Conservation (phyloP, 2,113 vertebrate species). For the Alligator mississippiensis region DNA sequence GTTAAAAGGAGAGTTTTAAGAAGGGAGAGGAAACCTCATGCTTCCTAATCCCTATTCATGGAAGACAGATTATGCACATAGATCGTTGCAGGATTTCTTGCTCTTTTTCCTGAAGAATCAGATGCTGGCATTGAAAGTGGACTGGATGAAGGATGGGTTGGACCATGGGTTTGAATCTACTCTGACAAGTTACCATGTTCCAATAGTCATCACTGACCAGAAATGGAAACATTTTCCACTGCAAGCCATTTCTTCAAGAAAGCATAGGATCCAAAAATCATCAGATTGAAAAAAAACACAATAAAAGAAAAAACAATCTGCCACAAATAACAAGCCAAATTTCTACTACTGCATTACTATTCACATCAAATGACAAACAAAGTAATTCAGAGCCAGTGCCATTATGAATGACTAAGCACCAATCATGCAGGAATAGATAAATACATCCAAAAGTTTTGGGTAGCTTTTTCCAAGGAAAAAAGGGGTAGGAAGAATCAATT, state of each 20-base stretch:
- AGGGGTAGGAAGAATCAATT: not conserved
- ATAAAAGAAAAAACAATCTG: not conserved
- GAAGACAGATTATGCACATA: not conserved
- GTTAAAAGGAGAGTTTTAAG: not conserved
- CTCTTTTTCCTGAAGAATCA: not conserved
- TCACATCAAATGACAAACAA: not conserved
- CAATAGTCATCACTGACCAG: not conserved
- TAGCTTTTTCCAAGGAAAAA: not conserved
- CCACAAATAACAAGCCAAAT: not conserved
- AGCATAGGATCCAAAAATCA: not conserved
- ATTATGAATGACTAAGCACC: not conserved
- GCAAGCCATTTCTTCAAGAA: not conserved
- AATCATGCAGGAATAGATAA: not conserved
- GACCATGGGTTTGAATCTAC: not conserved
- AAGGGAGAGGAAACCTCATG: not conserved
- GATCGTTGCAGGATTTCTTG: not conserved
- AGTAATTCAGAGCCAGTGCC: not conserved
- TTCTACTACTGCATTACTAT: not conserved
- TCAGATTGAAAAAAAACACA: not conserved
- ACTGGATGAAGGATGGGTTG: not conserved
- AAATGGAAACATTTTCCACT: not conserved
- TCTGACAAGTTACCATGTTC: too few relatives aligned
- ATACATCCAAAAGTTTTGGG: not conserved
- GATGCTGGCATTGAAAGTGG: not conserved
- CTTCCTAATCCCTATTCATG: not conserved